Base-by-base conservation (phyloP, 1,140 invertebrate species). In the Papilio dardanus region DNA sequence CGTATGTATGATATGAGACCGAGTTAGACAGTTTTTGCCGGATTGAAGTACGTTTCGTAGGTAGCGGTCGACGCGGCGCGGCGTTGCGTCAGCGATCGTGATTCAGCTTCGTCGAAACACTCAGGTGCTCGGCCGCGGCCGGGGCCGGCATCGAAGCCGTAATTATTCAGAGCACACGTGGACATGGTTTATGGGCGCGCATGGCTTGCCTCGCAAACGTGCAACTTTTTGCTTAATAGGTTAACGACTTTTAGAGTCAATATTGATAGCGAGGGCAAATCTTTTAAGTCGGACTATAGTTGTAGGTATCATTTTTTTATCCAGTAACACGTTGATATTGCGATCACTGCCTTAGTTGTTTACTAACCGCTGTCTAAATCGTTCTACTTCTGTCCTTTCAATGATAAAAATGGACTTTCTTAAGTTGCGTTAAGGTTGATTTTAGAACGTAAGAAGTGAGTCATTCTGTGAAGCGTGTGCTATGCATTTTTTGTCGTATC, bases 151-250 rank as follows among this genome's bases (percentile, higher is more conserved):
- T 77, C 76, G 65, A 66, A 80, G 75, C 77, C 73, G 85, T 89
- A 91, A 90, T 90, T 91, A 91, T 92, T 92, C 89, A 75, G 81
- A 84, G 80, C 85, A 88, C 86, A 91, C 86, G 88, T 89, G 85
- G 83, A 88, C 80, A 83, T 82, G 81, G 77, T 88, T 89, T 89
- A 90, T 85, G 82, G 76, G 74, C 77, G 83, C 79, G 75, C 84
- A 86, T 81, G 85, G 81, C 65, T 75, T 82, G 88, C 80, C 83
- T 87, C 83, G 87, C 83, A 85, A 88, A 85, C 78, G 81, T 78
- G 78, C 79, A 85, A 80, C 78, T 83, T 88, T 86, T 85, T 83
- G 79, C 80, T 86, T 85, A 86, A 85, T 86, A 81, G 83, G 84
- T 87, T 88, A 89, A 87, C 85, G 85, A 86, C 86, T 82, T 82